phyloP scores from a whole-genome alignment of 1,140 invertebrate genomes.

The Drosophila pachea region DNA sequence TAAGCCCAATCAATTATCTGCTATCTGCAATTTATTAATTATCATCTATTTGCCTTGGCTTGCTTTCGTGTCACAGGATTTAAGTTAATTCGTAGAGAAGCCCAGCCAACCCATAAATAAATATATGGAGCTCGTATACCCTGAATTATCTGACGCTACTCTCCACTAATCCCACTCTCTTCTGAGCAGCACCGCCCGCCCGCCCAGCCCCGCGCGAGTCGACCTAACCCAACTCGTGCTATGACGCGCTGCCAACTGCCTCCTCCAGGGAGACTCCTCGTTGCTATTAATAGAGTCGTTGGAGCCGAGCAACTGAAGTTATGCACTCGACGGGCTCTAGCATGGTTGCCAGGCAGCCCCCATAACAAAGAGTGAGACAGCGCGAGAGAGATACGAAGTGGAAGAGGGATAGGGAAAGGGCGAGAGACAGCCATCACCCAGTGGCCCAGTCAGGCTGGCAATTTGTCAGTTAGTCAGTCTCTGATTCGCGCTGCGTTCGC shows the following conservation, averaged over 20 bases:
- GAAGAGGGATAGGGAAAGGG: background rate
- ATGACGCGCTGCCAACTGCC: constrained; percentile 9
- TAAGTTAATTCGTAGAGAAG: background rate
- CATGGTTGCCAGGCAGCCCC: constrained; percentile 63
- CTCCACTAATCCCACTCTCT: no score
- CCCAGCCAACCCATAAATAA: no score
- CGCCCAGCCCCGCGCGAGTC: constrained; percentile 19
- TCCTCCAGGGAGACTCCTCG: background rate
- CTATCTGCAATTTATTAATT: background rate
- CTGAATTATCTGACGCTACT: background rate
- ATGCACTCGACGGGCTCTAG: constrained; percentile 71
- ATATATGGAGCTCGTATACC: background rate
- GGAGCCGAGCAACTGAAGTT: constrained; percentile 59
- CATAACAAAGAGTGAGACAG: constrained; percentile 58
- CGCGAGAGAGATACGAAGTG: background rate
- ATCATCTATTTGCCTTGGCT: background rate
- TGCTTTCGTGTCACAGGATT: background rate
- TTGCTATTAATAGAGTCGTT: constrained; percentile 74
- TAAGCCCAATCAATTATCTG: no score
- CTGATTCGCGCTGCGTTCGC: constrained; percentile 7
- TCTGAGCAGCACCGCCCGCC: no score
- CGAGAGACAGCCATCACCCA: constrained; percentile 47
- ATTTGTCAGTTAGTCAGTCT: constrained; percentile 31
- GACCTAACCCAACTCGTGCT: constrained; percentile 61
- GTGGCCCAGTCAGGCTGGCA: constrained; percentile 54